Evolutionary conservation across 2,113 vertebrate species (phyloP).

Genomic region (Psettodes erumei): DNA sequence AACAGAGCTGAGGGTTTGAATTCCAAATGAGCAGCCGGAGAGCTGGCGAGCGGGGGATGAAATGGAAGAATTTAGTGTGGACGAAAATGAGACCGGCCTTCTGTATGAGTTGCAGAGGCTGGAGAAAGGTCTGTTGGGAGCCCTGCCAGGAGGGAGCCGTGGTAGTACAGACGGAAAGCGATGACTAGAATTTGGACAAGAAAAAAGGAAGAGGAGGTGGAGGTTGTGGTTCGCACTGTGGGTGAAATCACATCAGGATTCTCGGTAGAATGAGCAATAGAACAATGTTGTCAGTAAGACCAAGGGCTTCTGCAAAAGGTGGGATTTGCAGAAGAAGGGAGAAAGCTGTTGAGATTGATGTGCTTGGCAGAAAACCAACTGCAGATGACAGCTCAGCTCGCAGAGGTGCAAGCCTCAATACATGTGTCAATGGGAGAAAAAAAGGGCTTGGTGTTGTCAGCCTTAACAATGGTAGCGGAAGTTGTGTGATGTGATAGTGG

Average conservation of each 20-base stretch:
- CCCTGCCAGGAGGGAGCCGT: conserved; percentile 52
- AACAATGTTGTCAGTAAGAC: conserved; percentile 14
- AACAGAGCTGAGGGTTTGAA: conserved; percentile 44
- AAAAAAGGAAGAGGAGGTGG: not conserved
- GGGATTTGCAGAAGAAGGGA: conserved; percentile 1
- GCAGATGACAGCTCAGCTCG: conserved; percentile 47
- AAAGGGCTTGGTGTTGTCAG: conserved; percentile 34
- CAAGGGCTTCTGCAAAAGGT: not conserved
- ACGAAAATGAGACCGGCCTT: conserved; percentile 56
- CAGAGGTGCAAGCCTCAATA: conserved; percentile 25
- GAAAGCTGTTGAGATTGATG: conserved; percentile 31
- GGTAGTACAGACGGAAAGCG: conserved; percentile 22
- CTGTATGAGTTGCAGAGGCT: conserved; percentile 36
- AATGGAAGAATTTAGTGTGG: conserved; percentile 60
- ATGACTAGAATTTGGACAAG: conserved; percentile 38
- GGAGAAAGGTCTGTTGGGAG: conserved; percentile 52
- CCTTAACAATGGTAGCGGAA: not conserved
- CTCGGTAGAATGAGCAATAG: conserved; percentile 12
- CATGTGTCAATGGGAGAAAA: conserved; percentile 13
- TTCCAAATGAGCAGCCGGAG: conserved; percentile 43
- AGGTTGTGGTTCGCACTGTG: conserved; percentile 4
- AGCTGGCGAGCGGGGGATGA: conserved; percentile 33
- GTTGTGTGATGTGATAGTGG: conserved; percentile 10
- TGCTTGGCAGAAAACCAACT: conserved; percentile 31
- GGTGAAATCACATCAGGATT: conserved; percentile 20